These are phyloP conservation scores for Enteromius paludinosus DNA, from an alignment of 2,797 vertebrate genomes.

Conservation along the genomic window DNA sequence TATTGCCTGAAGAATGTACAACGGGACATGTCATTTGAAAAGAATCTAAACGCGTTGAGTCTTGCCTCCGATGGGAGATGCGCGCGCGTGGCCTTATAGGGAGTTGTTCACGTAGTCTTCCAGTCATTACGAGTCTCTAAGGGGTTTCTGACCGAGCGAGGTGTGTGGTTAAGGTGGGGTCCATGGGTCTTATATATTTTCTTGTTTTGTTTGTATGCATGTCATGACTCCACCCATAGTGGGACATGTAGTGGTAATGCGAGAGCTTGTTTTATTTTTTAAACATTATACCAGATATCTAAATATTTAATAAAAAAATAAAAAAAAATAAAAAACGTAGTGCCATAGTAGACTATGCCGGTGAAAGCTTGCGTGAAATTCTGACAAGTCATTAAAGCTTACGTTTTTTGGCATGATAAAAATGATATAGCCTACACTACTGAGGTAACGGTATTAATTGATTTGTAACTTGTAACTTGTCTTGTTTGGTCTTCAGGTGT, in stretches of 20 bases:
- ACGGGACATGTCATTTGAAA: not conserved
- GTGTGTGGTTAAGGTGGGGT: not conserved
- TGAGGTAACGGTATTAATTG: not conserved
- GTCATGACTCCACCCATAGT: slow-evolving; percentile 65
- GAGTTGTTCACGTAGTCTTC: not conserved
- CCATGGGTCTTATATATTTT: too few species aligned
- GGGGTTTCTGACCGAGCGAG: not conserved
- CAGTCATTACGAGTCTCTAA: not conserved
- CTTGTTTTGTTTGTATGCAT: not conserved
- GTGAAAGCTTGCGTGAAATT: not conserved
- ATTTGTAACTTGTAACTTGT: not conserved
- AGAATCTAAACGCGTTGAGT: not conserved
- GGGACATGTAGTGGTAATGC: slow-evolving; percentile 5
- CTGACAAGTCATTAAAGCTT: not conserved
- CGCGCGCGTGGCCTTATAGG: not conserved
- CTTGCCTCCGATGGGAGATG: not conserved
- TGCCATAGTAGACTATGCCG: too few species aligned
- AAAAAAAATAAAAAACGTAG: too few species aligned
- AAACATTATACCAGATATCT: not conserved
- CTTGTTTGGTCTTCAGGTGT: slow-evolving; percentile 43
- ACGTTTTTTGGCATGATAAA: not conserved
- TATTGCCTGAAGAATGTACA: not conserved
- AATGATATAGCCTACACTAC: not conserved
- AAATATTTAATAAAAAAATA: too few species aligned
- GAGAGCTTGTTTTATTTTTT: not conserved